Percentiles rank a stretch among this genome's conserved stretches.
These are phyloP conservation scores for Acanthococcus lagerstroemiae DNA, from an alignment of 2,888 invertebrate species.

Conservation along the genomic window DNA sequence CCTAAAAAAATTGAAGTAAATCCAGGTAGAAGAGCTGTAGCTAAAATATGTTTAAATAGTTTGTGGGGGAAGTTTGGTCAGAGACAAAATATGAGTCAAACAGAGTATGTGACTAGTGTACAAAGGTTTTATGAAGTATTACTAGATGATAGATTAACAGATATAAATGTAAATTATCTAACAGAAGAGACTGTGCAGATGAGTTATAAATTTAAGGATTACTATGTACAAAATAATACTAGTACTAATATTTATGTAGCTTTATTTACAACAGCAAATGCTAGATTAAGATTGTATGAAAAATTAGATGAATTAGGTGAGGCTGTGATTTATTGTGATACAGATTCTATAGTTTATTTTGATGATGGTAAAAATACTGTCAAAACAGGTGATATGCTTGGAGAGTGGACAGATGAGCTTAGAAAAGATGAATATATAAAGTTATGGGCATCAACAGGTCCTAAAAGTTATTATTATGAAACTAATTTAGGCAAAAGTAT, in stretches of 20 bases:
- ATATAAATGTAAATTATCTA: constrained; percentile 12
- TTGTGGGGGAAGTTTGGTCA: constrained; percentile 38
- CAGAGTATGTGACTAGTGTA: constrained; percentile 38
- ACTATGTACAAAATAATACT: constrained; percentile 8
- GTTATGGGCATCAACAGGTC: background rate
- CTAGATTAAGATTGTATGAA: constrained; percentile 4
- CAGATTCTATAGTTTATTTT: constrained; percentile 4
- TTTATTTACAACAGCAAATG: constrained; percentile 12
- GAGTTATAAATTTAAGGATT: constrained; percentile 17
- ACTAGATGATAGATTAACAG: constrained; percentile 14
- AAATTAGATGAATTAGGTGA: constrained; percentile 8
- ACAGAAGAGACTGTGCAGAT: constrained; percentile 7
- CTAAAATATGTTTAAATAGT: constrained; percentile 37
- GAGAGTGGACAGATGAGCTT: constrained; percentile 20
- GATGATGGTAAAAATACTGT: background rate
- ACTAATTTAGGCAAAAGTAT: constrained; percentile 8
- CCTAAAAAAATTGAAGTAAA: constrained; percentile 34
- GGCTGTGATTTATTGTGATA: constrained; percentile 9
- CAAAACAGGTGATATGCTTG: constrained; percentile 15
- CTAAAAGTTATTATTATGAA: constrained; percentile 9
- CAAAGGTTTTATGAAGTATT: constrained; percentile 5
- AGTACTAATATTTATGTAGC: constrained; percentile 17
- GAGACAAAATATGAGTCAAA: constrained; percentile 38
- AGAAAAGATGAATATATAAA: constrained; percentile 5
- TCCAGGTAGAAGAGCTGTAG: constrained; percentile 36